Conservation (phyloP, 2,797 vertebrate genomes). For the Coluber constrictor region DNA sequence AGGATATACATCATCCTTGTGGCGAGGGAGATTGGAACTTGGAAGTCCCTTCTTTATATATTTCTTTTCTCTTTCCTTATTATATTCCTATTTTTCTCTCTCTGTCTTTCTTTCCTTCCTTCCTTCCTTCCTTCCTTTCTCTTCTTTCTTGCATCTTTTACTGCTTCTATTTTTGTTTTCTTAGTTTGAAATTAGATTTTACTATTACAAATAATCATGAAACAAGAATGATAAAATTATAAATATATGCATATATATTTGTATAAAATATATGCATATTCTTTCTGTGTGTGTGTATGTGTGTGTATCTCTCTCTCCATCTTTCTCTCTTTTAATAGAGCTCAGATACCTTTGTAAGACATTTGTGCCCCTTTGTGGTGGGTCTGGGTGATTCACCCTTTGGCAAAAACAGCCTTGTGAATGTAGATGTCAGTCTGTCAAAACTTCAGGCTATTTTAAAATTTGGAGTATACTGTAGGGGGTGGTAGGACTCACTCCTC, state of each 20-base stretch:
- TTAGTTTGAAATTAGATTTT: background rate
- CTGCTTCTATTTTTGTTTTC: background rate
- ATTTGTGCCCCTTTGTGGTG: slow-evolving; percentile 46
- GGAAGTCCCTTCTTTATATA: background rate
- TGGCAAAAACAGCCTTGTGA: slow-evolving; percentile 31
- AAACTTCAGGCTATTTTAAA: slow-evolving; percentile 36
- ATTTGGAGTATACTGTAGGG: background rate
- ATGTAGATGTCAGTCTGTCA: slow-evolving; percentile 28
- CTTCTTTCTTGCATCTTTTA: background rate
- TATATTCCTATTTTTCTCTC: background rate
- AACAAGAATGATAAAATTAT: background rate
- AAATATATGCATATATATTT: background rate
- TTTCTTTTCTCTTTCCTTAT: background rate
- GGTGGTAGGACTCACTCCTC: slow-evolving; percentile 20
- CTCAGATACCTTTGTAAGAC: slow-evolving; percentile 15
- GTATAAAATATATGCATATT: too few species aligned
- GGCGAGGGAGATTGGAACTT: background rate
- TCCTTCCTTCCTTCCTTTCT: background rate
- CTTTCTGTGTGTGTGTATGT: too few species aligned
- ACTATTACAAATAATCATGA: background rate
- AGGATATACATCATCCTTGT: background rate
- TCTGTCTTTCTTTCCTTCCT: background rate
- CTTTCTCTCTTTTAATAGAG: background rate
- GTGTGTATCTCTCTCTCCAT: too few species aligned
- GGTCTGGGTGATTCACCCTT: slow-evolving; percentile 8